These are phyloP conservation scores for Drosophila watanabei DNA, from an alignment of 1,140 invertebrate genomes.

Conservation along the genomic window DNA sequence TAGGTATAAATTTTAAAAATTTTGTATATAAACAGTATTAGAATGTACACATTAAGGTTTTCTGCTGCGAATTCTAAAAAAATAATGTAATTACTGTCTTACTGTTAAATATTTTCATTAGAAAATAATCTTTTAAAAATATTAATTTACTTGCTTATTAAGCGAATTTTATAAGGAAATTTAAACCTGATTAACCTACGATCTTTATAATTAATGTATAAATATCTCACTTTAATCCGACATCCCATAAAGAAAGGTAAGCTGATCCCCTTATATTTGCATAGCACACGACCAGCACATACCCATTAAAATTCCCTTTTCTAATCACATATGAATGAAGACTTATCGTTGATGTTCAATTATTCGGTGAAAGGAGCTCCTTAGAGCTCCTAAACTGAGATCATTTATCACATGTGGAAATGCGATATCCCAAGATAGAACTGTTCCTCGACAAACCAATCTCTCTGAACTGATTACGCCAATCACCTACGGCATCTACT, in stretches of 20 bases:
- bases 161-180: too few relatives aligned
- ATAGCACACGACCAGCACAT: background rate
- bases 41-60: too few relatives aligned
- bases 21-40: too few relatives aligned
- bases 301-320: background rate
- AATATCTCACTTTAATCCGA: background rate
- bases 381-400: constrained; percentile 13
- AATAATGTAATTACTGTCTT: too few relatives aligned
- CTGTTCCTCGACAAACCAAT: constrained; percentile 34
- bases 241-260: background rate
- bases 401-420: constrained; percentile 41
- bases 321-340: constrained; percentile 26
- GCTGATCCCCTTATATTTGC: background rate
- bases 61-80: too few relatives aligned
- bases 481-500: constrained; percentile 18
- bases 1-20: too few relatives aligned
- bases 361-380: constrained; percentile 9
- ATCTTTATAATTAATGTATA: background rate
- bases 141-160: too few relatives aligned
- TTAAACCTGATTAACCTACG: too few relatives aligned
- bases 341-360: constrained; percentile 21
- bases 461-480: constrained; percentile 28
- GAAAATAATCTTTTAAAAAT: too few relatives aligned
- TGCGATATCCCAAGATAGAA: constrained; percentile 22
- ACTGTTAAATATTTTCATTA: too few relatives aligned